phyloP scores from a whole-genome alignment of 2,888 invertebrate species.

The Bombylius discolor region DNA sequence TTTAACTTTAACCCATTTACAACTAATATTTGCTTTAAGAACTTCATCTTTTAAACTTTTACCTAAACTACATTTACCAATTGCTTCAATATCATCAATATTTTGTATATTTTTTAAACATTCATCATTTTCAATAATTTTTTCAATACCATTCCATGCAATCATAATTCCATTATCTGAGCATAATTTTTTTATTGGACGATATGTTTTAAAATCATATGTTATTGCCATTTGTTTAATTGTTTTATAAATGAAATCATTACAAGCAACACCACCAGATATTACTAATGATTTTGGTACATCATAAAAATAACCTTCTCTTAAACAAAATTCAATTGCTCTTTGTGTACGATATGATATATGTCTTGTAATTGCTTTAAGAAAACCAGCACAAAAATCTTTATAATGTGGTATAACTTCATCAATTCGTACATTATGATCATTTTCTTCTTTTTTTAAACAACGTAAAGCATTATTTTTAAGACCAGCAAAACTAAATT shows the following conservation, averaged over 20 bases:
- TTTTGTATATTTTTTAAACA: conserved; percentile 7
- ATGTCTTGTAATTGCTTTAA: conserved; percentile 61
- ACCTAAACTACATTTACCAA: conserved; percentile 24
- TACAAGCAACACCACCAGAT: conserved; percentile 95
- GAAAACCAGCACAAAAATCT: conserved; percentile 79
- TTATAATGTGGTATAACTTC: conserved; percentile 57
- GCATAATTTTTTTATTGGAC: conserved; percentile 75
- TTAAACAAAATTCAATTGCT: conserved; percentile 60
- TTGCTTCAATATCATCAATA: conserved; percentile 43
- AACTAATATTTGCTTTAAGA: conserved; percentile 23
- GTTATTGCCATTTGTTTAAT: conserved; percentile 53
- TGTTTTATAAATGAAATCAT: conserved; percentile 62
- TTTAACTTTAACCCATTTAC: conserved; percentile 29
- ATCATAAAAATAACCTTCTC: conserved; percentile 47
- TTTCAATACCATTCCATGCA: conserved; percentile 95
- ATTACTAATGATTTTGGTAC: conserved; percentile 52
- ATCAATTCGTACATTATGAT: conserved; percentile 46
- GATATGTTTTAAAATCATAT: conserved; percentile 49
- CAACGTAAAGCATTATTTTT: conserved; percentile 47
- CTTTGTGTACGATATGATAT: conserved; percentile 70
- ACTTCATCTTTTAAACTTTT: conserved; percentile 21
- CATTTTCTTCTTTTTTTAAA: conserved; percentile 45
- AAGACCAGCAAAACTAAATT: conserved; percentile 82
- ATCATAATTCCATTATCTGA: conserved; percentile 99
- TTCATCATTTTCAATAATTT: conserved; percentile 19